phyloP scores from a whole-genome alignment of 2,113 vertebrate species.

The Epinephelus fuscoguttatus region DNA sequence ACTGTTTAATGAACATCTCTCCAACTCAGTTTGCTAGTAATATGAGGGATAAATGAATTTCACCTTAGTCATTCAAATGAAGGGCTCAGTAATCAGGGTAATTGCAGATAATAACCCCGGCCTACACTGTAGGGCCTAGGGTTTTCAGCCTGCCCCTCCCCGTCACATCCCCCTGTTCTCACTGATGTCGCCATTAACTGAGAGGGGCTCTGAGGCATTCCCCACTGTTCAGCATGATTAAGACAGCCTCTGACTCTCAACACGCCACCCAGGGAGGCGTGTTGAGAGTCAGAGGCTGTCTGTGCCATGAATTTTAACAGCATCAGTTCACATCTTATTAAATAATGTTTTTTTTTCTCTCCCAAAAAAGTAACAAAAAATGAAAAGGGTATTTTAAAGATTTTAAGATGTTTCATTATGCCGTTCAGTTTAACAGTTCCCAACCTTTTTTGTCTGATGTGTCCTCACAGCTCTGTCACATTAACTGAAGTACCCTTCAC shows the following conservation, averaged over 20 bases:
- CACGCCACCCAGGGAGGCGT: slow-evolving; percentile 45
- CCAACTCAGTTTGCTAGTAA: slow-evolving; percentile 38
- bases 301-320: slow-evolving; percentile 41
- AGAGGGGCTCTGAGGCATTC: slow-evolving; percentile 54
- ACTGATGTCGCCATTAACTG: slow-evolving; percentile 52
- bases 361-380: not conserved
- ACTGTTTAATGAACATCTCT: slow-evolving; percentile 52
- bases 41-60: slow-evolving; percentile 65
- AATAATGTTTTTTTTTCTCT: not conserved
- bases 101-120: slow-evolving; percentile 80
- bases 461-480: not conserved
- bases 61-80: slow-evolving; percentile 77
- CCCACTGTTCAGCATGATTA: slow-evolving; percentile 80
- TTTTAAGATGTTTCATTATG: not conserved
- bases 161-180: slow-evolving; percentile 25
- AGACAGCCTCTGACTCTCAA: slow-evolving; percentile 62
- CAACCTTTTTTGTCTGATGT: not conserved
- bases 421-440: not conserved
- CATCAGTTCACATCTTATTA: slow-evolving; percentile 9
- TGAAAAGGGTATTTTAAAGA: not conserved
- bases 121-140: slow-evolving; percentile 61
- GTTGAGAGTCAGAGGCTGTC: slow-evolving; percentile 22
- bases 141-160: slow-evolving; percentile 61
- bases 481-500: not conserved
- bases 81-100: slow-evolving; percentile 83